Base-by-base conservation (phyloP, 2,888 invertebrate genomes). In the Sesia apiformis region DNA sequence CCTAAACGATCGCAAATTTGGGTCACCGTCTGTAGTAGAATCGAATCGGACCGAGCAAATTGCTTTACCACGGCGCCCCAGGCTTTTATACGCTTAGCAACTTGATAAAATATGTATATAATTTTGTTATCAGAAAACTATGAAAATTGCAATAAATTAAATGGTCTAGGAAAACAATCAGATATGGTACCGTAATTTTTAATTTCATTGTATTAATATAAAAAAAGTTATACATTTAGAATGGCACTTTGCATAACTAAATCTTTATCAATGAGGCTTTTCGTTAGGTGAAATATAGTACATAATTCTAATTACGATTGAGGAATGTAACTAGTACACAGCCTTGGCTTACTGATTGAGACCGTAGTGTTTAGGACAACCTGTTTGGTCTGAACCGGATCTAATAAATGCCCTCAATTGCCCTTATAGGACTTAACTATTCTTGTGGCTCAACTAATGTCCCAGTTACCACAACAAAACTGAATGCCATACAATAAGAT, bases 331-430 rank as follows among this genome's bases (percentile, higher is more conserved):
- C 72, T 64, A 62, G 72, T 59, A 61, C 69, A 51, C 60, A 74
- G 72, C 78, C 80, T 79, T 80, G 78, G 74, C 69, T 72, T 63
- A 70, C 70, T 75, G 74, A 76, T 74, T 78, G 74, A 74, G 76
- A 59, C 54, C 42, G 23, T 7, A 50, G 50, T 43, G 58, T 80
- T 83, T 78, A 76, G 79, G 76, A 72, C 75, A 67, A 66, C 69
- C 65, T 7, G 50, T 38, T 50, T 46, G 46, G 63, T 66, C 70
- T 70, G 67, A 80, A 84, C 86, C 84, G 85, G 87, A 84, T 84
- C 74, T 73, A 62, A 64, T 46, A 46, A 46, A n/a, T 72, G 83
- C 68, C 78, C 82, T 78, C 74, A 81, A 81, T 83, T 72, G 74
- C 77, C 76, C 74, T 72, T 76, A 73, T 68, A 79, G 74, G 79